phyloP scores from a whole-genome alignment of 2,888 invertebrate species.

The Parthenolecanium corni region DNA sequence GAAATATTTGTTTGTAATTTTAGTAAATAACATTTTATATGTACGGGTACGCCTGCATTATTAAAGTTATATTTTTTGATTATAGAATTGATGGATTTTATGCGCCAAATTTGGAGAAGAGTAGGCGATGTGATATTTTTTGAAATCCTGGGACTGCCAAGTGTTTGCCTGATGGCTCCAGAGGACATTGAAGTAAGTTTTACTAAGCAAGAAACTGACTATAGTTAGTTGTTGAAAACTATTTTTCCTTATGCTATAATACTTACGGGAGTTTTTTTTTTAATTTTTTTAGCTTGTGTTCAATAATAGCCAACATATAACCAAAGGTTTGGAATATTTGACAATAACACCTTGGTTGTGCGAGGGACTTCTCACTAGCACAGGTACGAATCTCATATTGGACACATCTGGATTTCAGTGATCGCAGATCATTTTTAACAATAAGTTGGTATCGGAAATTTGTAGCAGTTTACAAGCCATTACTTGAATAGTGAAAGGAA shows the following conservation, averaged over 20 bases:
- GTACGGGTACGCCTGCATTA: no score
- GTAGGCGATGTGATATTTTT: constrained; percentile 29
- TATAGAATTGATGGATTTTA: constrained; percentile 30
- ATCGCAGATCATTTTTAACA: no score
- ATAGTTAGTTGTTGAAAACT: no score
- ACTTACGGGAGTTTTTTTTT: no score
- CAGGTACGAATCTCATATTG: constrained; percentile 31
- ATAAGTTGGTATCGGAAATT: no score
- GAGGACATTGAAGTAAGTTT: constrained; percentile 31
- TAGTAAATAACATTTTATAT: no score
- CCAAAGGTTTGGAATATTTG: constrained; percentile 31
- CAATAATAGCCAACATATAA: constrained; percentile 31
- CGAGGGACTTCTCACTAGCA: constrained; percentile 32
- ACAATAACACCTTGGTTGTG: constrained; percentile 30
- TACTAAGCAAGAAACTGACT: no score
- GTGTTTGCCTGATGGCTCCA: constrained; percentile 29
- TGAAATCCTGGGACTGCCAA: constrained; percentile 29
- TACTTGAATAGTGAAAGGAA: no score
- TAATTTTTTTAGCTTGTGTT: constrained; percentile 29
- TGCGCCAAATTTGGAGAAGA: constrained; percentile 23
- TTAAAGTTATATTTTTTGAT: neutral
- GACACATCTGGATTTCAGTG: neutral
- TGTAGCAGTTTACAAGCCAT: no score
- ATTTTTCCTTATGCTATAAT: no score
- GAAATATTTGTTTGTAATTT: no score